Base-by-base conservation (phyloP, 2,888 invertebrate genomes). In the Eristalis tenax region DNA sequence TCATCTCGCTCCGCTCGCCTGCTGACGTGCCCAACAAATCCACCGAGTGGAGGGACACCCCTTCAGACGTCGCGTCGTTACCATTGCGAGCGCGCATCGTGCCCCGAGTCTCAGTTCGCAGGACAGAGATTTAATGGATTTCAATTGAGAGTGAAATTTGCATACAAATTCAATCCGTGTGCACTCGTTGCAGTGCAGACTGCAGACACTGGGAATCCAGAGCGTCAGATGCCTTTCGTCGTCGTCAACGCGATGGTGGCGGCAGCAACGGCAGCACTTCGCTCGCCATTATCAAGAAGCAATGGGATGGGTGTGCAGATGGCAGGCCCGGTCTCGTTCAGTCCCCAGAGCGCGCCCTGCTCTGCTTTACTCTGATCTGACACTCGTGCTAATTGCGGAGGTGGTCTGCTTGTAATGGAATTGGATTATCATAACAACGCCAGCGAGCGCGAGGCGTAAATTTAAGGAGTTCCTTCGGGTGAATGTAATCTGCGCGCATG, bases 401-500 rank as follows among this genome's bases (percentile, higher is more conserved):
- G 87, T 83, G 87, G 83, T 75, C 59, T 70, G 68, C 50, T 69
- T 40, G 76, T 83, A 87, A 83, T 87, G 71, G 83, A 87, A 87
- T 87, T 87, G 79, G 83, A 87, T 87, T 87, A 87, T 80, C 71
- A 83, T 83, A 83, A 83, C 87, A 86, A 71, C 78, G 73, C 38
- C 73, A 69, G 26, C 59, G 59, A 59, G 64, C 59, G 83, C 78
- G 32, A 87, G 87, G 87, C 87, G 79, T 83, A 79, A 80, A 77
- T 80, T 76, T 87, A 87, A 87, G 87, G 87, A 80, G 87, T 83
- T 87, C 87, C 86, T 73, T 38, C 56, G 18, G 69, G 70, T 26
- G 75, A 78, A 61, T 65, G 77, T 66, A 73, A 64, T 85, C 69
- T 38, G 73, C 61, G 73, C 61, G 78, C 50, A 50, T 71, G 83